phyloP scores from a whole-genome alignment of 2,888 invertebrate species.

The Mechanitis mazaeus region DNA sequence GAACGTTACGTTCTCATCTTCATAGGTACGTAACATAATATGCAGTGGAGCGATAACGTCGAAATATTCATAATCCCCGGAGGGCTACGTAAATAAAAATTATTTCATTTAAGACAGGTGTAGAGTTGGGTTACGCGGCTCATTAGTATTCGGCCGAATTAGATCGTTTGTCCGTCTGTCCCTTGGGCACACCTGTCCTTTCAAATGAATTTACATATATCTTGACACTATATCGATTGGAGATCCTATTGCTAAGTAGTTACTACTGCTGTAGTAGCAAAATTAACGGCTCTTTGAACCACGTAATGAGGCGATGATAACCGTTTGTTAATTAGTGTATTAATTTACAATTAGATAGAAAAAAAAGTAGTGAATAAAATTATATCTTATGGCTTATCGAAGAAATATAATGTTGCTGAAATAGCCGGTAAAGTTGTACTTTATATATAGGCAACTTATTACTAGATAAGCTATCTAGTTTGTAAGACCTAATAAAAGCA shows the following conservation, averaged over 20 bases:
- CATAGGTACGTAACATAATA: conserved; percentile 67
- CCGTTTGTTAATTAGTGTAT: conserved; percentile 9
- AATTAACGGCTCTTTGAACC: conserved; percentile 23
- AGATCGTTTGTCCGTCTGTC: conserved; percentile 44
- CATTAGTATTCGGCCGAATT: conserved; percentile 68
- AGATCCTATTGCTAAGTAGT: conserved; percentile 52
- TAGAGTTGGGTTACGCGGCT: conserved; percentile 64
- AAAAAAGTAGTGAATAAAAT: too few relatives aligned
- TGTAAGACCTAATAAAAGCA: too few relatives aligned
- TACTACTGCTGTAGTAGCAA: conserved; percentile 31
- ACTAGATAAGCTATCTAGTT: too few relatives aligned
- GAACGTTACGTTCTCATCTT: conserved; percentile 49
- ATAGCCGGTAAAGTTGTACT: too few relatives aligned
- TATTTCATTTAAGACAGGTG: conserved; percentile 71
- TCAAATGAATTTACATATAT: conserved; percentile 47
- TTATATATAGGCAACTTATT: too few relatives aligned
- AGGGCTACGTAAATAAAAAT: conserved; percentile 70
- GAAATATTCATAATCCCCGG: conserved; percentile 68
- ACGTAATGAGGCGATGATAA: conserved; percentile 12
- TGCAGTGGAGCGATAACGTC: conserved; percentile 49
- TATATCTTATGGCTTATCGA: too few relatives aligned
- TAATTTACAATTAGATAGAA: not conserved
- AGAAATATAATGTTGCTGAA: too few relatives aligned
- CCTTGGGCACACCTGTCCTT: conserved; percentile 61
- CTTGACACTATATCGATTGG: conserved; percentile 58